Base-by-base conservation (phyloP, 1,140 invertebrate species). In the Nylanderia fulva region DNA sequence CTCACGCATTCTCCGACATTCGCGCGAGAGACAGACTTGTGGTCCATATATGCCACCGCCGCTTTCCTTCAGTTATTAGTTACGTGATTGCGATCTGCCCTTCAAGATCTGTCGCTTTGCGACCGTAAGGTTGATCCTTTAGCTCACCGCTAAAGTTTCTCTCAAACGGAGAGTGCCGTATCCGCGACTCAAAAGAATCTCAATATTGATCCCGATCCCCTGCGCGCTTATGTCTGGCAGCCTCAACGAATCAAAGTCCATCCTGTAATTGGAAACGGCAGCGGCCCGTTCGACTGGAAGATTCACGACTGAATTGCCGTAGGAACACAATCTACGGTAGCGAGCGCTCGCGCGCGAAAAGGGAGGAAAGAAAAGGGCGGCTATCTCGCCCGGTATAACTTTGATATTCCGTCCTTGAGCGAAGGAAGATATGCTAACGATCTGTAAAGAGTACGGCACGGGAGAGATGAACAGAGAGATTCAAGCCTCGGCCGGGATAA, bases 281-380 rank as follows among this genome's bases (percentile, higher is more conserved):
- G 84, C 42, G 60, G 76, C 58, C 61, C 76, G 77, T 72, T 88
- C 84, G 77, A 24, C 54, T 68, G 84, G 72, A 89, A 88, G 88
- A 89, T 88, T 89, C 88, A 77, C 88, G 88, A 88, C 77, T 83
- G 88, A 89, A 88, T 89, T 86, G 85, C 77, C 84, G 86, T 89
- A 86, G 58, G 87, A 86, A 86, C 88, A 89, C 76, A 89, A 89
- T 88, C 88, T 84, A 89, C 77, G 45, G 45, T 63, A 60, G 56
- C 27, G 54, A 15, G 42, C 18, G 9, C 11, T 39, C 27, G 69
- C 56, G 21, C 39, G 69, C 36, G 56, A 48, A 48, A 45, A 54
- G 60, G 42, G 60, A n/a, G 21, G 52, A 77, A 36, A 80, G 71
- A 63, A 85, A 85, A 64, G 86, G 77, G 36, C n/a, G 69, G 68